phyloP scores from a whole-genome alignment of 2,797 vertebrate genomes.

The Lycodopsis pacificus region DNA sequence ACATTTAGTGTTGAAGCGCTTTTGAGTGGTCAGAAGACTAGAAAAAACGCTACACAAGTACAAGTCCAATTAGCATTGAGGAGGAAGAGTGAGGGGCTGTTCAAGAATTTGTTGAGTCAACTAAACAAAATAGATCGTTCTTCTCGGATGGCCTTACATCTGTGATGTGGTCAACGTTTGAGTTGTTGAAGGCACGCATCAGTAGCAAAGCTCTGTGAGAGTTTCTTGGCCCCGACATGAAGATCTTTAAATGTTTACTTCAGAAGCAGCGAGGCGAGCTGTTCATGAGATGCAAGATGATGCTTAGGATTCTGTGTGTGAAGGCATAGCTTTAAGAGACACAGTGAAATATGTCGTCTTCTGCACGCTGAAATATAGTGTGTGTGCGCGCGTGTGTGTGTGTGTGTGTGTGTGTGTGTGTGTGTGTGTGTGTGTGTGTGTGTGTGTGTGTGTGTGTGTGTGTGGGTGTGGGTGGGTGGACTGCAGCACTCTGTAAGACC shows the following conservation, averaged over 20 bases:
- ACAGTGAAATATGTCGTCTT: not conserved
- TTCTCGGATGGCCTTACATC: not conserved
- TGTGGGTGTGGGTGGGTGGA: not conserved
- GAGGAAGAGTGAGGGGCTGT: not conserved
- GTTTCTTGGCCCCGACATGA: slow-evolving; percentile 23
- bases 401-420: not conserved
- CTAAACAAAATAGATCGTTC: not conserved
- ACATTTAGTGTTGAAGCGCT: too few species aligned
- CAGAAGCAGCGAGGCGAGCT: slow-evolving; percentile 20
- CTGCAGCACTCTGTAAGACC: slow-evolving; percentile 54
- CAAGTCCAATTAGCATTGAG: too few species aligned
- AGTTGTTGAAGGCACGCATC: slow-evolving; percentile 23
- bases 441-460: not conserved
- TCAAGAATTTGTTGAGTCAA: slow-evolving; percentile 15
- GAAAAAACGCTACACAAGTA: too few species aligned
- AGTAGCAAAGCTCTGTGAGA: not conserved
- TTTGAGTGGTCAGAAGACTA: too few species aligned
- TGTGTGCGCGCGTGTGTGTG: not conserved
- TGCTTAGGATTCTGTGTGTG: slow-evolving; percentile 12
- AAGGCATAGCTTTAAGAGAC: not conserved
- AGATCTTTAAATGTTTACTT: slow-evolving; percentile 52
- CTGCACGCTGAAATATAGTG: not conserved
- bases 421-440: not conserved
- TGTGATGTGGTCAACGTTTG: not conserved
- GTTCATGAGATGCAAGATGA: slow-evolving; percentile 52